These are phyloP conservation scores for Thereva unica DNA, from an alignment of 2,888 invertebrate species.

Conservation along the genomic window DNA sequence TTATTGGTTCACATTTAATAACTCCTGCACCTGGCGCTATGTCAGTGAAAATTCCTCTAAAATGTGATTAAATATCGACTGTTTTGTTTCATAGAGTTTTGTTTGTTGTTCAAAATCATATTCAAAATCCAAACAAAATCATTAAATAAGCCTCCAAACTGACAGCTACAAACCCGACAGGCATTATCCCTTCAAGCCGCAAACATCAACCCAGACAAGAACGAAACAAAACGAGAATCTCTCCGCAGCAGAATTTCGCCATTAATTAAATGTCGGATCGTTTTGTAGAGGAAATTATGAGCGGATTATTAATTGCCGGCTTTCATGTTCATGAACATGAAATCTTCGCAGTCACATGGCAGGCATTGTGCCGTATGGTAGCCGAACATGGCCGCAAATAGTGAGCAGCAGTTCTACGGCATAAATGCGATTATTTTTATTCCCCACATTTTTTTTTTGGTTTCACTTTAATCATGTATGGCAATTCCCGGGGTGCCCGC, in stretches of 20 bases:
- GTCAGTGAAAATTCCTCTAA: no score
- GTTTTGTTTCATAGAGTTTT: no score
- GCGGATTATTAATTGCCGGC: conserved; percentile 41
- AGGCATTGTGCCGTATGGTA: conserved; percentile 2
- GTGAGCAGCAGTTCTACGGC: conserved; percentile 12
- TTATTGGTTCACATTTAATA: no score
- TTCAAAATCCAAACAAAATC: no score
- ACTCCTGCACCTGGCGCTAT: no score
- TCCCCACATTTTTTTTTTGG: not conserved
- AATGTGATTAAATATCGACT: no score
- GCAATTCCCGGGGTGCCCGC: not conserved
- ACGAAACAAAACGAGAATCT: conserved; percentile 8
- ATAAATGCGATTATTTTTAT: conserved; percentile 39
- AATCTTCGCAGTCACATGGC: conserved; percentile 13
- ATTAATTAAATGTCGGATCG: conserved; percentile 42
- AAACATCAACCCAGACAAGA: conserved; percentile 12
- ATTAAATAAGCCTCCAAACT: no score
- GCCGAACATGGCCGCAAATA: conserved; percentile 27
- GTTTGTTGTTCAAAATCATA: no score
- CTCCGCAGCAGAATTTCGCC: conserved; percentile 37
- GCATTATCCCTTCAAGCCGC: not conserved
- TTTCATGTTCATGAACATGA: conserved; percentile 40
- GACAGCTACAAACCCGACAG: no score
- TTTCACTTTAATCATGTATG: conserved; percentile 2
- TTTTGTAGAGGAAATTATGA: conserved; percentile 42